phyloP scores from a whole-genome alignment of 2,888 invertebrate species.

The Tetranychus truncatus region DNA sequence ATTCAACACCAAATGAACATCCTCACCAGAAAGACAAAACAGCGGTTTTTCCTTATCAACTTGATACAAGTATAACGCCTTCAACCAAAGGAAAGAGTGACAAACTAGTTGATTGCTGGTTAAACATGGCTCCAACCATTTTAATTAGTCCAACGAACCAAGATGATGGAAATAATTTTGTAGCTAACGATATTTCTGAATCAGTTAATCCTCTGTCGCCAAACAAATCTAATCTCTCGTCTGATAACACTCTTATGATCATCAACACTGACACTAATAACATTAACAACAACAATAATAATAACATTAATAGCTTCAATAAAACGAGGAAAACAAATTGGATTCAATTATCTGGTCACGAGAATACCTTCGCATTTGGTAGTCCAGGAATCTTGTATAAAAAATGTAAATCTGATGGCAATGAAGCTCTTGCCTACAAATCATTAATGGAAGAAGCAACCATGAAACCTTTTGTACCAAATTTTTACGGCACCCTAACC shows the following conservation, averaged over 20 bases:
- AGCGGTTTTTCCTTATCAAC: no score
- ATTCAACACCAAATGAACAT: no score
- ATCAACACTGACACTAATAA: background rate
- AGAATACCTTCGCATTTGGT: slow-evolving; percentile 60
- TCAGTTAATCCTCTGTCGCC: no score
- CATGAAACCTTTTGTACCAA: slow-evolving; percentile 55
- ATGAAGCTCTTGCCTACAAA: slow-evolving; percentile 45
- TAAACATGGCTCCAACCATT: no score
- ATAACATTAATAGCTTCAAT: background rate
- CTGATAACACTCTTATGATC: background rate
- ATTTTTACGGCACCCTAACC: slow-evolving; percentile 55
- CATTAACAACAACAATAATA: background rate
- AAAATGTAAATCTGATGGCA: slow-evolving; percentile 45
- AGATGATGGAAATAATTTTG: no score
- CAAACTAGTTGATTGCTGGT: no score
- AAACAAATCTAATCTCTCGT: no score
- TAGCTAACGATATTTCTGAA: no score
- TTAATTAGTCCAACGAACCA: no score
- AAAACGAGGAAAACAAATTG: slow-evolving; percentile 38
- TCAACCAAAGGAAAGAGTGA: no score
- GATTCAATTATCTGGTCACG: slow-evolving; percentile 81
- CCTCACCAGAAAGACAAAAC: no score
- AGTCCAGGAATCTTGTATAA: slow-evolving; percentile 87
- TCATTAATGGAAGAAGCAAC: slow-evolving; percentile 50
- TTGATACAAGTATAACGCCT: no score